Base-by-base conservation (phyloP, 2,113 vertebrate genomes). In the Takifugu bimaculatus region DNA sequence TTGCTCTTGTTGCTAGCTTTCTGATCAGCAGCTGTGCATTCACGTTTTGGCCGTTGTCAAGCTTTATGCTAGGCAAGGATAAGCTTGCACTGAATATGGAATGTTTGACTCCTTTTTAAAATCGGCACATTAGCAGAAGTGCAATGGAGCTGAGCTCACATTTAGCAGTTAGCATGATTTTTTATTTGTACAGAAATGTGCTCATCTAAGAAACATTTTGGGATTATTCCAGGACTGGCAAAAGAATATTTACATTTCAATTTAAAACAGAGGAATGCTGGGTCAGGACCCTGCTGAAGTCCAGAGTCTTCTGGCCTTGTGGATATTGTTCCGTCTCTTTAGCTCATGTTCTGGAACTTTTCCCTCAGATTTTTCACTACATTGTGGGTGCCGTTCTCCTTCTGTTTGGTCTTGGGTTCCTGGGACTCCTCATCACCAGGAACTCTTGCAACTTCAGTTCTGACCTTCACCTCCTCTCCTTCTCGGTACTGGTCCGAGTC, bases 291-390 rank as follows among this genome's bases (percentile, higher is more conserved):
- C 20, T 20, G 20, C 20, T 20, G 20, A 20, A 20, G 50, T 26
- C 10, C 50, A 51, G 25, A 51, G 5, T 4, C 48, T 50, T 50
- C 48, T 50, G 13, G 39, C 5, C 15, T 26, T 5, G 10, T 49
- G 6, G 12, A 13, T 13, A 25, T 25, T 20, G 26, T 51, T 20
- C 20, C 2, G 10, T 15, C 50, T 43, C 0, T 54, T 28, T 89
- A 85, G 25, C 90, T 91, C 11, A 92, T 80, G 53, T 82, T 95
- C 85, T 94, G 94, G 77, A 98, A 98, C 70, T 91, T 94, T 20
- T 94, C 92, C 65, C 94, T 84, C 57, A 98, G 90, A 65, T 94
- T 94, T 78, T 89, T 95, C 64, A 98, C 95, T 0, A 91, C 74
- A 69, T 89, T 92, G 9, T 86, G 91, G 6, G 92, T 92, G 13